Evolutionary conservation across 2,113 vertebrate genomes (phyloP).

Genomic region (Muscicapa adusta): DNA sequence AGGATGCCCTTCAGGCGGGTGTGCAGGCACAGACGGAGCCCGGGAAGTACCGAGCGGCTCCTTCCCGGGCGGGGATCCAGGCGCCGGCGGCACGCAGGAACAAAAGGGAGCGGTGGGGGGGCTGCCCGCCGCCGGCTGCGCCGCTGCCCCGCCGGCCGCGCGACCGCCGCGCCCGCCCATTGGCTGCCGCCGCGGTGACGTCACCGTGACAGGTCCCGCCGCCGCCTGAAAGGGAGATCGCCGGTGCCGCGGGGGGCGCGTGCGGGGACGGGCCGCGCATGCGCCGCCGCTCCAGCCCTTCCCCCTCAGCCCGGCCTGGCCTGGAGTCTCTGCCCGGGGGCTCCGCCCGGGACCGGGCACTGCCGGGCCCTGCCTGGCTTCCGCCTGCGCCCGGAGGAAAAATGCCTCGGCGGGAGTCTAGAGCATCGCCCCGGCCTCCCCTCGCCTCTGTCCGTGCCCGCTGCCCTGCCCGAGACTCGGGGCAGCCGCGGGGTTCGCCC

Average conservation of each 20-base stretch:
- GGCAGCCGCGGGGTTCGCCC: not conserved
- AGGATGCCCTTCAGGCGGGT: conserved; percentile 14
- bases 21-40: not conserved
- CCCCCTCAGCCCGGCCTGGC: not conserved
- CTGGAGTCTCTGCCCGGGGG: no score
- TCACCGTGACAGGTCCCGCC: conserved; percentile 87
- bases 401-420: not conserved
- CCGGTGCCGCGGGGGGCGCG: not conserved
- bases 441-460: not conserved
- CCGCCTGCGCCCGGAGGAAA: not conserved
- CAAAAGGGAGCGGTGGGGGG: conserved; percentile 33
- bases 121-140: not conserved
- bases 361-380: no score
- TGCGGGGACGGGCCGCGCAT: conserved; percentile 64
- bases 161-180: no score
- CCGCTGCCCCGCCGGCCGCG: not conserved
- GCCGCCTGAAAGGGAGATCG: conserved; percentile 77
- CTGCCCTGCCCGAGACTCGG: not conserved
- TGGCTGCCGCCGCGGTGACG: conserved; percentile 53
- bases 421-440: not conserved
- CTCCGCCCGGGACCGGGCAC: no score
- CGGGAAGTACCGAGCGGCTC: not conserved
- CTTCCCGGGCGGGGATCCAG: not conserved
- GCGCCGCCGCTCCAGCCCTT: conserved; percentile 49
- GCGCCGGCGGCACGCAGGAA: conserved; percentile 40